These are phyloP conservation scores for Zaprionus tsacasi DNA, from an alignment of 1,140 invertebrate genomes.

Conservation along the genomic window DNA sequence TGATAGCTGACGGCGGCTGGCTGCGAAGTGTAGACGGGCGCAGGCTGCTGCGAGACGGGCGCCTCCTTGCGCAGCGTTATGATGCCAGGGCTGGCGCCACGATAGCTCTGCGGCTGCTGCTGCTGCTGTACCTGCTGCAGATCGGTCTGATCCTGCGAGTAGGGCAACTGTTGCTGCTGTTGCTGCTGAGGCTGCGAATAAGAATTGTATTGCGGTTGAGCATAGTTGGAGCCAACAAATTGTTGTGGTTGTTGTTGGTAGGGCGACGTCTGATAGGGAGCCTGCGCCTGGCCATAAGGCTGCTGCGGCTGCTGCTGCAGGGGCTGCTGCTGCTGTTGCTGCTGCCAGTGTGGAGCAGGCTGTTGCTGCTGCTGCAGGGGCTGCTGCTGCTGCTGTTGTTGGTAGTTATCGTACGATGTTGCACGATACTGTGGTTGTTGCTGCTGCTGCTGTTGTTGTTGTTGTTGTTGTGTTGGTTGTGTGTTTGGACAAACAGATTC, in stretches of 20 bases:
- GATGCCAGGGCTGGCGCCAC: constrained; percentile 84
- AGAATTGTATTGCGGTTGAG: constrained; percentile 83
- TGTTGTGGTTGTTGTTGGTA: constrained; percentile 62
- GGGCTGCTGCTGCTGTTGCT: constrained; percentile 58
- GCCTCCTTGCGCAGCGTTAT: constrained; percentile 89
- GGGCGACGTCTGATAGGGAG: constrained; percentile 56
- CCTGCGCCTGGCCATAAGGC: constrained; percentile 55
- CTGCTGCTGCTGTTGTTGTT: constrained; percentile 36
- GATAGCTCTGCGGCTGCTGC: constrained; percentile 52
- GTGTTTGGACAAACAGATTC: constrained; percentile 59
- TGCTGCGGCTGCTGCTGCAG: constrained; percentile 41
- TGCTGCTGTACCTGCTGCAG: constrained; percentile 49
- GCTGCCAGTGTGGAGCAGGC: constrained; percentile 68
- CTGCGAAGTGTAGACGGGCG: constrained; percentile 88
- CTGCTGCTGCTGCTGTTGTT: constrained; percentile 75
- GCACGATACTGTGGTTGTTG: constrained; percentile 74
- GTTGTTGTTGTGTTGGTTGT: constrained; percentile 44
- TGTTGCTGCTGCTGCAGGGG: constrained; percentile 76
- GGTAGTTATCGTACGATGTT: constrained; percentile 28
- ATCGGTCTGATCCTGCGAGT: constrained; percentile 77
- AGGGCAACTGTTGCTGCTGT: constrained; percentile 52
- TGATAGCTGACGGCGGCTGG: constrained; percentile 88
- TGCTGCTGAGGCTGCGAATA: constrained; percentile 76
- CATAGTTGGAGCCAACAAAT: constrained; percentile 71
- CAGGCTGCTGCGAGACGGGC: constrained; percentile 89